These are phyloP conservation scores for Tachina lurida DNA, from an alignment of 2,888 invertebrate genomes.

Conservation along the genomic window DNA sequence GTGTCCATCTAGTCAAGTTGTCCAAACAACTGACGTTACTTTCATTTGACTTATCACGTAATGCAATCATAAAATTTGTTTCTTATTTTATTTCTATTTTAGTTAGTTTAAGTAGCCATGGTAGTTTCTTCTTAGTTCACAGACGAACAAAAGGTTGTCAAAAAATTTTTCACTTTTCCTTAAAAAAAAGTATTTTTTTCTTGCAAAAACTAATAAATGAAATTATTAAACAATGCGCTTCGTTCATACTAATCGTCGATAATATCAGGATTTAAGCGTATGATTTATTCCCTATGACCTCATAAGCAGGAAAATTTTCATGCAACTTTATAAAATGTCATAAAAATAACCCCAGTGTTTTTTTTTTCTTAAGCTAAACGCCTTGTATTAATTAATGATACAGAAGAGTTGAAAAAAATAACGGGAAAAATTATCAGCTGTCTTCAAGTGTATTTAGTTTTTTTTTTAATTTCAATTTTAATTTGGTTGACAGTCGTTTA, in stretches of 20 bases:
- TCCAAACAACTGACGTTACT: slow-evolving; percentile 55
- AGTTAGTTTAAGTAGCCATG: slow-evolving; percentile 17
- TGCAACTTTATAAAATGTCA: slow-evolving; percentile 39
- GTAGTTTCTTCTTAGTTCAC: slow-evolving; percentile 13
- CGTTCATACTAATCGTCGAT: slow-evolving; percentile 18
- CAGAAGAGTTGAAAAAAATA: slow-evolving; percentile 4
- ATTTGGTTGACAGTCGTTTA: too few relatives aligned
- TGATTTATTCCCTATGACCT: slow-evolving; percentile 58
- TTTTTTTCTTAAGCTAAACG: slow-evolving; percentile 20
- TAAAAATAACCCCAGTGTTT: slow-evolving; percentile 5
- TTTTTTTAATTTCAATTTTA: too few relatives aligned
- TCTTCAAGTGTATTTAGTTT: background rate
- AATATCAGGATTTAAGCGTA: slow-evolving; percentile 32
- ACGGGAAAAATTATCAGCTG: background rate
- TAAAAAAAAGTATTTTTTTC: slow-evolving; percentile 26
- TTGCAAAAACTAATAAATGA: slow-evolving; percentile 2
- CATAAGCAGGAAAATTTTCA: slow-evolving; percentile 40
- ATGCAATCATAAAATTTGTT: slow-evolving; percentile 50
- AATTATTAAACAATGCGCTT: background rate
- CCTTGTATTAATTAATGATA: background rate
- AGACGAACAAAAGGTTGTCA: slow-evolving; percentile 26
- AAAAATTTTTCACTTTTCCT: slow-evolving; percentile 13
- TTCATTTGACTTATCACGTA: slow-evolving; percentile 66
- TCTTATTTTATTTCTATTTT: slow-evolving; percentile 8
- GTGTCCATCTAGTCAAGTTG: slow-evolving; percentile 37